Base-by-base conservation (phyloP, 2,888 invertebrate genomes). In the Drosophila neotestacea region DNA sequence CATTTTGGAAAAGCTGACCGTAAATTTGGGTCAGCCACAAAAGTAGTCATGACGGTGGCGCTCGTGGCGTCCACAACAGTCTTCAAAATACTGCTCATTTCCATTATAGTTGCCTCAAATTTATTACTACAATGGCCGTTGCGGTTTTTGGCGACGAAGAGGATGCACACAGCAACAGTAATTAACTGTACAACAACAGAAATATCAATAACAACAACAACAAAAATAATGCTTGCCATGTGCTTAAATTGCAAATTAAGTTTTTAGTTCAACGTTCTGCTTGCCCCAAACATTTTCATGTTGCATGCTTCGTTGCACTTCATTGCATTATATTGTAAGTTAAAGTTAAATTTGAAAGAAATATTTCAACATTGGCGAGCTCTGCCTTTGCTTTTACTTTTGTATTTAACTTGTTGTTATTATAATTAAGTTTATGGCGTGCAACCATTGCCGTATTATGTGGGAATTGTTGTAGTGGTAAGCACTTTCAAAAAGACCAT, bases 341-440 rank as follows among this genome's bases (percentile, higher is more conserved):
- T 58, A 61, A 77, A 77, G 62, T 52, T 63, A 52, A 34, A 64
- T 54, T 48, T 70, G 61, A 47, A 30, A 73, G 46, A 79, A 68
- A 81, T 65, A 64, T 74, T 81, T 77, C 73, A 77, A 82, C 73
- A 79, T 61, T 64, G 55, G 38, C 56, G 44, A 10, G 47, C 56
- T 48, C 56, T 59, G 65, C 30, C 34, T 56, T 48, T 34, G 7
- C 7, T 9, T 32, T 9, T 51, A 47, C 10, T n/a, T 55, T 16
- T 48, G 27, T 34, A 22, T 22, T 22, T 22, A 1, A 22, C 22
- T 62, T 78, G 59, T 64, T 76, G 59, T 27, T 70, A 74, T 72
- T 79, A 79, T 79, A 79, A 81, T 81, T 83, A 81, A 81, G 81
- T 83, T 81, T 83, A 77, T 83, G 80, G 74, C 68, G 58, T 80